Percentiles rank a stretch among this genome's conserved stretches.
These are phyloP conservation scores for Sussaba pulchella DNA, from an alignment of 2,888 invertebrate genomes.

Conservation along the genomic window DNA sequence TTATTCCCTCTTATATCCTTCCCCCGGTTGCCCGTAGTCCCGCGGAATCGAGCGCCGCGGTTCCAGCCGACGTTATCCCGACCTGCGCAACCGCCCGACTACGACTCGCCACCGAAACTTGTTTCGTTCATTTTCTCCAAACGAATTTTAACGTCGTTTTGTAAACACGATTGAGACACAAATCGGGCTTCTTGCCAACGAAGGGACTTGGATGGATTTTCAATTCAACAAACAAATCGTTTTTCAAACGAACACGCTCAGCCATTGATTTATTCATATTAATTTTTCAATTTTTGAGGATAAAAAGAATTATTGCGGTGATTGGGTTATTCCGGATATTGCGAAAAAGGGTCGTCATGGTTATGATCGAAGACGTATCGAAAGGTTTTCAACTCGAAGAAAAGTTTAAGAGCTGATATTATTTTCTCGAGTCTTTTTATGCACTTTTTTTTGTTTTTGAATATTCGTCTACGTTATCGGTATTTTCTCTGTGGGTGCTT, in stretches of 20 bases:
- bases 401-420: neutral
- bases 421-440: neutral
- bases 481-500: conserved; percentile 1
- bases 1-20: conserved; percentile 32
- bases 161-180: too few species aligned
- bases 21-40: conserved; percentile 26
- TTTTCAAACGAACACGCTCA: too few species aligned
- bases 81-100: conserved; percentile 36
- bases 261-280: too few species aligned
- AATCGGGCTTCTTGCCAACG: too few species aligned
- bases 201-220: too few species aligned
- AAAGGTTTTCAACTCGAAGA: neutral
- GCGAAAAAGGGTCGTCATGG: neutral
- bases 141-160: neutral
- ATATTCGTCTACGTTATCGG: neutral
- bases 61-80: conserved; percentile 24
- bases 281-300: too few species aligned
- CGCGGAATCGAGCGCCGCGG: conserved; percentile 12
- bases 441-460: neutral
- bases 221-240: too few species aligned
- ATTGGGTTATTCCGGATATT: too few species aligned
- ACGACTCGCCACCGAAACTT: neutral
- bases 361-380: neutral
- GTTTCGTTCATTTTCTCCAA: neutral
- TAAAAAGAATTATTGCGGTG: too few species aligned